Conservation (phyloP, 2,888 invertebrate genomes). For the Scaeva pyrastri region DNA sequence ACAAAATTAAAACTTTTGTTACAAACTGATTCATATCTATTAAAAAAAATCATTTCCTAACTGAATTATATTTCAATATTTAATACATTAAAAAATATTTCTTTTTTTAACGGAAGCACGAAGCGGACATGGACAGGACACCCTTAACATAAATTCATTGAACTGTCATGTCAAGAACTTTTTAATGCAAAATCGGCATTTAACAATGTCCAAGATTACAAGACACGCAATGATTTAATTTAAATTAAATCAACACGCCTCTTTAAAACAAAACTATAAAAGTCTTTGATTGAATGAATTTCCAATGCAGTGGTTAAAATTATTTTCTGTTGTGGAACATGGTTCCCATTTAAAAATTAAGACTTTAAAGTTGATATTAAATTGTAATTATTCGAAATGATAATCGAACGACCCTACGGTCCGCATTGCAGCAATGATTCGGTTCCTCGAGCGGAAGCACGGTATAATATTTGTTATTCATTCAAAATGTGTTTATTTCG, state of each 20-base stretch:
- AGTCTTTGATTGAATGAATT: neutral
- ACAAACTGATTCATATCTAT: no score
- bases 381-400: conserved; percentile 52
- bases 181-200: conserved; percentile 61
- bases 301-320: conserved; percentile 44
- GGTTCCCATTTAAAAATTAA: conserved; percentile 42
- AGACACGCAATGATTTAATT: conserved; percentile 55
- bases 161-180: conserved; percentile 12
- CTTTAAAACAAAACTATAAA: conserved; percentile 52
- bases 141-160: neutral
- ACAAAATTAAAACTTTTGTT: no score
- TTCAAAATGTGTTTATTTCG: neutral
- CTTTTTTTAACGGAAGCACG: neutral
- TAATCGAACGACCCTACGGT: conserved; percentile 56
- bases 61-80: no score
- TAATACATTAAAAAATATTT: no score
- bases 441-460: conserved; percentile 55
- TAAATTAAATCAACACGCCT: conserved; percentile 56
- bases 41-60: no score
- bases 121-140: neutral
- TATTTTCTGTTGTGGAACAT: conserved; percentile 39
- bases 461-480: conserved; percentile 29
- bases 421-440: conserved; percentile 70
- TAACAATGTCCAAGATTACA: conserved; percentile 53
- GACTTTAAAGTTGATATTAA: conserved; percentile 25